Percentiles rank a stretch among this genome's conserved stretches.
These are phyloP conservation scores for Eriocheir sinensis DNA, from an alignment of 1,140 invertebrate species.

Conservation along the genomic window DNA sequence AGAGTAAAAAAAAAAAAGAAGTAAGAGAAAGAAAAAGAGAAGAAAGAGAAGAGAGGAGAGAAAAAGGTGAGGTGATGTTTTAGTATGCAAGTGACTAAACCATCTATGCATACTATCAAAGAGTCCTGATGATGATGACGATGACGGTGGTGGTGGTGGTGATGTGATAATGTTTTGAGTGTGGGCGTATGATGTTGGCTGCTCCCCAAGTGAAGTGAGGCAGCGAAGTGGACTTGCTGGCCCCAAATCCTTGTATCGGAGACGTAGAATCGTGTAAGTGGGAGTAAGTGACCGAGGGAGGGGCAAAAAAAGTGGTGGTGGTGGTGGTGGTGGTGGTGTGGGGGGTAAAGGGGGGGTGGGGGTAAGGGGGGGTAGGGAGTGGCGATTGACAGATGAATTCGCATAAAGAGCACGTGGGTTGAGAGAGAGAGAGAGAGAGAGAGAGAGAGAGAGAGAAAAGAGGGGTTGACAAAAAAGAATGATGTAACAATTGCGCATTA, in stretches of 20 bases:
- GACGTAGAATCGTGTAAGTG: background rate
- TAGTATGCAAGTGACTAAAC: too few species aligned
- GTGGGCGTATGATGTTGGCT: background rate
- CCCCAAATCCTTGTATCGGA: background rate
- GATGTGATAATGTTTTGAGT: background rate
- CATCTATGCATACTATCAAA: too few species aligned
- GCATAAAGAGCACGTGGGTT: background rate
- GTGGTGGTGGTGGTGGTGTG: background rate
- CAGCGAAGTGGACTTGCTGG: background rate
- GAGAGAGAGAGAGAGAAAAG: conserved; percentile 22
- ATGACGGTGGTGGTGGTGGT: background rate
- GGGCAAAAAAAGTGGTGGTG: background rate
- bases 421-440: conserved; percentile 22
- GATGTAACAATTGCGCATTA: too few species aligned
- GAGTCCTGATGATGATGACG: background rate
- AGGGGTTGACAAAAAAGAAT: too few species aligned
- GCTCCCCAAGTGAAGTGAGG: background rate
- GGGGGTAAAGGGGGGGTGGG: background rate
- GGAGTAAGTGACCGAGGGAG: background rate
- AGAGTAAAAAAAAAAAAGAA: conserved; percentile 26
- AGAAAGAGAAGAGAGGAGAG: too few species aligned
- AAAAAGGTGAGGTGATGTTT: too few species aligned
- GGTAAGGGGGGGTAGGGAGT: background rate
- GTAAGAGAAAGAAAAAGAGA: background rate
- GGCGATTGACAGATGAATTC: background rate